Conservation (phyloP, 2,797 vertebrate genomes). For the Nyctalus aviator region DNA sequence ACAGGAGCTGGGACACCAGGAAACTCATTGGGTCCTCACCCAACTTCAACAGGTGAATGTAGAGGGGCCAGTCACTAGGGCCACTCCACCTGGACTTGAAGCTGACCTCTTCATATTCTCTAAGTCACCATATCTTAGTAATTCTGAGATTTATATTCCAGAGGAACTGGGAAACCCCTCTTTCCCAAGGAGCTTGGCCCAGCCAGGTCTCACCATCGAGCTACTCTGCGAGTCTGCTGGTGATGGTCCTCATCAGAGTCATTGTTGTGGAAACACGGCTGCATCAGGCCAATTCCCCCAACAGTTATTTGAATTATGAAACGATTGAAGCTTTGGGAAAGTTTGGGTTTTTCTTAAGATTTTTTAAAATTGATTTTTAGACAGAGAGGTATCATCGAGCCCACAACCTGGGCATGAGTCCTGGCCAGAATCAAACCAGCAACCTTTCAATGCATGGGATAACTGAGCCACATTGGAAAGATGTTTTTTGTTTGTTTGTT, state of each 20-base stretch:
- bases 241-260: neutral
- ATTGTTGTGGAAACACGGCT: neutral
- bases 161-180: neutral
- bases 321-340: constrained; percentile 1
- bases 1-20: constrained; percentile 83
- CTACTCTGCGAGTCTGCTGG: neutral
- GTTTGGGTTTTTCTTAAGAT: neutral
- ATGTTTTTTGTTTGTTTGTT: no score
- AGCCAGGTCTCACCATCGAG: neutral
- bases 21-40: constrained; percentile 84
- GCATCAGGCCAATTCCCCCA: neutral
- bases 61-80: constrained; percentile 68
- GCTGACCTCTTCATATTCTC: neutral
- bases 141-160: neutral
- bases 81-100: neutral
- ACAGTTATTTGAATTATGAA: constrained; percentile 31
- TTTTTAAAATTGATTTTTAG: neutral
- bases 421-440: neutral
- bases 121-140: neutral
- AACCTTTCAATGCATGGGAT: neutral
- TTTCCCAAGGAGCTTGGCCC: neutral
- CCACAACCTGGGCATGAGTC: neutral
- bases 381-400: neutral
- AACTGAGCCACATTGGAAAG: neutral
- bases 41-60: constrained; percentile 86